Evolutionary conservation across 1,140 invertebrate species (phyloP).

Genomic region (Lepidostoma basale): DNA sequence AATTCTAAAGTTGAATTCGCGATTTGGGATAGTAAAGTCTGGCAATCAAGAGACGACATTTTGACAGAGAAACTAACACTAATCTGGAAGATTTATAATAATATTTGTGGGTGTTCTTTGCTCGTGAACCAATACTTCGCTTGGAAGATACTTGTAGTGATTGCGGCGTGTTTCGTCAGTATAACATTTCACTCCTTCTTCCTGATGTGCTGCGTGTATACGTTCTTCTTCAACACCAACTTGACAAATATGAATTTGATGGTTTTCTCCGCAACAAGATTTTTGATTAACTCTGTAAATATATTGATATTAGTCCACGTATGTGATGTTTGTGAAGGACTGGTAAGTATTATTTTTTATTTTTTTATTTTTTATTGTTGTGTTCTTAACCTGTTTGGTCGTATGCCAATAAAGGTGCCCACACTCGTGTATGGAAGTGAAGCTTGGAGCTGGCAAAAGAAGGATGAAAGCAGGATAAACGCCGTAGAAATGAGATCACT

Average conservation of each 20-base stretch:
- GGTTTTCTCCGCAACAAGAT: neutral
- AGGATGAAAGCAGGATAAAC: too few species aligned
- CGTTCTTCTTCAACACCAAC: neutral
- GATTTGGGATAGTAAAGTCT: neutral
- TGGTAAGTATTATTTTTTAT: neutral
- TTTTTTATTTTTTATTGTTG: neutral
- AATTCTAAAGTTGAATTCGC: neutral
- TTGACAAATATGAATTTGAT: neutral
- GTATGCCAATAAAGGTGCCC: too few species aligned
- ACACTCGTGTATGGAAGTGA: too few species aligned
- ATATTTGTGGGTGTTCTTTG: neutral
- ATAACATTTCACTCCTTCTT: conserved; percentile 7
- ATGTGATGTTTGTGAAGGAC: neutral
- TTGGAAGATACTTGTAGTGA: neutral
- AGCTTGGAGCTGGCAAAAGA: too few species aligned
- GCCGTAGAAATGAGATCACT: too few species aligned
- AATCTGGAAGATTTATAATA: conserved; percentile 15
- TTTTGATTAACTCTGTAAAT: neutral
- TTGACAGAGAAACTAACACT: neutral
- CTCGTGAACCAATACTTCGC: conserved; percentile 5
- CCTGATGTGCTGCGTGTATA: neutral
- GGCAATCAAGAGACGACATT: neutral
- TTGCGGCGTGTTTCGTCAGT: conserved; percentile 1
- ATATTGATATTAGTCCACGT: neutral
- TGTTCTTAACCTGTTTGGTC: too few species aligned